Base-by-base conservation (phyloP, 53 echinoderm and acorn worm genomes). In the Astropecten irregularis region DNA sequence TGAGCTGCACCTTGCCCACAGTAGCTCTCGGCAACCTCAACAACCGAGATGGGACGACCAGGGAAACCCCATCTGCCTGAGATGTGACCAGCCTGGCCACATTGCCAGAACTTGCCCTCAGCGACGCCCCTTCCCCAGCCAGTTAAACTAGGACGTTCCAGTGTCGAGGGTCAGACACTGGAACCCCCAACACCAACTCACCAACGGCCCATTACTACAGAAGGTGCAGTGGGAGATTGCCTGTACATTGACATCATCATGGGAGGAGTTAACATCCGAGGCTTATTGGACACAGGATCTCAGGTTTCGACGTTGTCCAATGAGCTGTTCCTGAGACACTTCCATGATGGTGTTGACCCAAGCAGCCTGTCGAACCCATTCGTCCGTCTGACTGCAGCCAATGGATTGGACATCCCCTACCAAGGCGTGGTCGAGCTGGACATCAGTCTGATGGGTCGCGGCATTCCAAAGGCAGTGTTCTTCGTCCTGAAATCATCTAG, bases 331-430 rank as follows among this genome's bases (percentile, higher is more conserved):
- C 35, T 18, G 13, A 44, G 60, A 36, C 16, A 40, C 26, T 77
- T 77, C 58, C 61, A 58, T 59, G 31, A 6, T 10, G 39, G 36
- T 40, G 31, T 57, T 25, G 27, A 61, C 25, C 7, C 60, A 4
- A 23, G 28, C 46, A 38, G 29, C 39, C 18, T 44, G 15, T 11
- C 28, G 15, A 47, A 40, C 4, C 61, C 79, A 16, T 77, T 11
- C 18, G 32, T 77, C 58, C 58, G 61, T 58, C 61, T 77, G 37
- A 46, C 60, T 5, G 79, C 79, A 20, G 61, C 79, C 3, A 61
- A 77, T 59, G 79, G 79, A 15, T 61, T 77, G 16, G 60, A 77
- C 15, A 77, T 77, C 42, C 79, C 79, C 23, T 77, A 77, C 47
- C 59, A 77, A 44, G 58, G 79, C 30, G 61, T 77, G 39, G 60